Conservation (phyloP, 2,888 invertebrate species). For the Pristionchus arcanus region DNA sequence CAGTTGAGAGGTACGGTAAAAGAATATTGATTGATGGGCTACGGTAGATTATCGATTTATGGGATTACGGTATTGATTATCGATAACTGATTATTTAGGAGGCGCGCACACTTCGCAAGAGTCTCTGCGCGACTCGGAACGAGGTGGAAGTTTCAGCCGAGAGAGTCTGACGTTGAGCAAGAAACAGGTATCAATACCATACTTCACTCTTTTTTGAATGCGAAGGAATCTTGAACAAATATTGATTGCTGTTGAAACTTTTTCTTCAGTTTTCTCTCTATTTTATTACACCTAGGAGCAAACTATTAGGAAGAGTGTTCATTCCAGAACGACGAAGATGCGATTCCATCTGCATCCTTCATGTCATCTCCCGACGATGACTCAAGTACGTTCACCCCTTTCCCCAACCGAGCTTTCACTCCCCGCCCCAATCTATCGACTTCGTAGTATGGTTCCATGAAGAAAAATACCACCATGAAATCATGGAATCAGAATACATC, state of each 20-base stretch:
- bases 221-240: not conserved
- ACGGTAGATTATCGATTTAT: not conserved
- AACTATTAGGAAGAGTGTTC: too few relatives aligned
- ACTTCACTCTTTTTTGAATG: not conserved
- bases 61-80: not conserved
- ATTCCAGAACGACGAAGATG: not conserved
- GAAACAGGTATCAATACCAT: not conserved
- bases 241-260: too few relatives aligned
- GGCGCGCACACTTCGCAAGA: conserved; percentile 32
- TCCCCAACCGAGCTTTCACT: too few relatives aligned
- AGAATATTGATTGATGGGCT: not conserved
- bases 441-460: too few relatives aligned
- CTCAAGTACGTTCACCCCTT: conserved; percentile 66
- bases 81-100: not conserved
- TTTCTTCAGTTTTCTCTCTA: too few relatives aligned
- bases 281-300: too few relatives aligned
- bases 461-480: too few relatives aligned
- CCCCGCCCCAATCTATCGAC: too few relatives aligned
- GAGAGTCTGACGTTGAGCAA: conserved; percentile 13
- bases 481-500: too few relatives aligned
- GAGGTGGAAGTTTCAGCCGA: not conserved
- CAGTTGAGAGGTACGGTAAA: conserved; percentile 11
- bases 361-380: conserved; percentile 77
- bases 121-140: conserved; percentile 21
- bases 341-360: conserved; percentile 62